Evolutionary conservation across 2,888 invertebrate species (phyloP).

Genomic region (Tetragonula carbonaria): DNA sequence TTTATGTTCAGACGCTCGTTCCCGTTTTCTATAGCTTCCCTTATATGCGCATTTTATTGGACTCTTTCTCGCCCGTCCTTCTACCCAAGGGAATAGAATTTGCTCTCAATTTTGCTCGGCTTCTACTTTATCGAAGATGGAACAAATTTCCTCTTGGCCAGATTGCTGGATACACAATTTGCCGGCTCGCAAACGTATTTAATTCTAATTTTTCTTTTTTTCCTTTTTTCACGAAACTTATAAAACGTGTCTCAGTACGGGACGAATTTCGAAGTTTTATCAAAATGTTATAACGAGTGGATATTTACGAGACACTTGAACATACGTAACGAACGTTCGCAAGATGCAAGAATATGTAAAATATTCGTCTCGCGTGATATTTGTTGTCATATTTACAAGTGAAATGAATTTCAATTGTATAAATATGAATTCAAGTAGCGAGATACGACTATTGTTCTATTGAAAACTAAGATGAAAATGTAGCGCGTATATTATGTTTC

Average conservation of each 20-base stretch:
- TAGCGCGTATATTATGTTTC: neutral
- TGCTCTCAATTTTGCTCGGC: conserved; percentile 32
- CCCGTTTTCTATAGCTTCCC: conserved; percentile 26
- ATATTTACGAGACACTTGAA: neutral
- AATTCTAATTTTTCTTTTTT: too few species aligned
- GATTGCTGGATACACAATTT: conserved; percentile 5
- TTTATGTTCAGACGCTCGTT: conserved; percentile 11
- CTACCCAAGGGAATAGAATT: conserved; percentile 26
- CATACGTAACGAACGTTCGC: too few species aligned
- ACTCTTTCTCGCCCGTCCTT: conserved; percentile 11
- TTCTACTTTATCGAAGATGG: conserved; percentile 10
- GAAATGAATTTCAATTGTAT: too few species aligned
- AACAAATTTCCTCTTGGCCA: conserved; percentile 8
- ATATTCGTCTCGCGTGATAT: too few species aligned
- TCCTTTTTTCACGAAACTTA: neutral
- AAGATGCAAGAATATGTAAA: too few species aligned
- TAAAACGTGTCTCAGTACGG: neutral
- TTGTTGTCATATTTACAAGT: too few species aligned
- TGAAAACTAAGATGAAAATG: too few species aligned
- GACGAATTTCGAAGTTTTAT: neutral
- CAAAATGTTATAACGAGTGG: neutral
- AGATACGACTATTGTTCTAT: too few species aligned
- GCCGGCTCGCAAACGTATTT: neutral
- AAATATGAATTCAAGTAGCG: too few species aligned
- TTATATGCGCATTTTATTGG: conserved; percentile 23